Evolutionary conservation across 2,113 vertebrate genomes (phyloP), one percentile per base, ranked within the genome.

Genomic region (Lepisosteus oculatus): DNA sequence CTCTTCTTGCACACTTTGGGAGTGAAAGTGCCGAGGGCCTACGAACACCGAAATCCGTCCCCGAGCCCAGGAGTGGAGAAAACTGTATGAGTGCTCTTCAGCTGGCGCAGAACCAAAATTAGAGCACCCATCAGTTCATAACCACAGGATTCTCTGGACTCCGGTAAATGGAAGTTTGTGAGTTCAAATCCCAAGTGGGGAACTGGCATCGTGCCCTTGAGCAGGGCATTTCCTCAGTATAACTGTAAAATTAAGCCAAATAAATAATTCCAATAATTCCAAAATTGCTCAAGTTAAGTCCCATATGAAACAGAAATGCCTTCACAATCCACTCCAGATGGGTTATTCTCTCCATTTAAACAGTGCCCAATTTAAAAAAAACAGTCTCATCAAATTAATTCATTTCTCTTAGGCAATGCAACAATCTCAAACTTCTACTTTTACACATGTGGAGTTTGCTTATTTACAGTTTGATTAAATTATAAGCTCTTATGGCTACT

Each of bases 381-480:
- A 3, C 17, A 29, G 44, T 13, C 7, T n/a, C 57, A 41, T 64
- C 62, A 64, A 43, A 64, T 64, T 11, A 64, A 64, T 43, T 64
- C 41, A 64, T 64, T 42, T 43, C 44, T 64, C 44, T 11, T 43
- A 64, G 44, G 62, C 41, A 12, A 4, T 43, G 41, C 14, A 64
- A 64, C 43, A 8, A 43, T 43, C 62, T 12, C 41, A 64, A 64
- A 64, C 41, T 13, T 64, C 41, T 64, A 3, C 4, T 43, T 43
- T 64, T 43, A 12, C 44, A 43, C 13, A 15, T 43, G 42, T 43
- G 41, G 41, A 12, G 62, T 64, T 43, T 64, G 29, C 14, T 43
- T 64, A 43, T 13, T 64, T 64, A 64, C 62, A 64, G 41, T 43
- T 64, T 63, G 43, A 63, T 63, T 63, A 63, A 42, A 63, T 9